phyloP scores from a whole-genome alignment of 2,113 vertebrate genomes.

The Tetraodon nigroviridis region DNA sequence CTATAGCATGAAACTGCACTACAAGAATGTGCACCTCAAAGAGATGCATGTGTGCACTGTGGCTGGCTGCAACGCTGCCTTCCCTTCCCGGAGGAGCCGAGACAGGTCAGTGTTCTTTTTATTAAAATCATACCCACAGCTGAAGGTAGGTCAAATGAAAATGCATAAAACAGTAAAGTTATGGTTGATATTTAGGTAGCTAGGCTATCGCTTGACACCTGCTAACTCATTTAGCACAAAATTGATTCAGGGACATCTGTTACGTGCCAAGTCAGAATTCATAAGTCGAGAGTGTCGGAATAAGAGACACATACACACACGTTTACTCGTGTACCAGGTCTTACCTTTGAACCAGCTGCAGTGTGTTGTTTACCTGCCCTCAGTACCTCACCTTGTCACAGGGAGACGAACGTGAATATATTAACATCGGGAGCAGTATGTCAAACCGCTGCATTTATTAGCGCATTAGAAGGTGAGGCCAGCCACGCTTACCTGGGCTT shows the following conservation, averaged over 20 bases:
- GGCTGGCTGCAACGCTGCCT: constrained; percentile 96
- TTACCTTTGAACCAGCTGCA: constrained; percentile 31
- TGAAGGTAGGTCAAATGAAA: constrained; percentile 39
- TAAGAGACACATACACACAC: constrained; percentile 33
- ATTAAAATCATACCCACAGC: constrained; percentile 17
- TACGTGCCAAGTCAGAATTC: constrained; percentile 62
- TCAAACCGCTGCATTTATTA: constrained; percentile 90
- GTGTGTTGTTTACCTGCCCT: constrained; percentile 67
- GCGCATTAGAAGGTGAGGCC: constrained; percentile 77
- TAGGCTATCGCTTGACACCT: constrained; percentile 42
- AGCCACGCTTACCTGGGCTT: constrained; percentile 73
- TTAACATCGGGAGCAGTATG: constrained; percentile 82
- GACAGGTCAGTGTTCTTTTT: constrained; percentile 86
- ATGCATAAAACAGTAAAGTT: neutral
- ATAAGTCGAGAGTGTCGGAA: constrained; percentile 39
- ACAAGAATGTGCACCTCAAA: constrained; percentile 99
- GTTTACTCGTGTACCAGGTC: constrained; percentile 17
- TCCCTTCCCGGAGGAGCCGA: constrained; percentile 97
- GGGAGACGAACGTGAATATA: constrained; percentile 84
- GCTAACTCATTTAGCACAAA: constrained; percentile 44
- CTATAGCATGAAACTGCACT: constrained; percentile 99
- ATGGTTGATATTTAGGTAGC: constrained; percentile 16
- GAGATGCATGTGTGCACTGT: constrained; percentile 99
- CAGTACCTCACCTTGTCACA: constrained; percentile 80
- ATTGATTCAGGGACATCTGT: constrained; percentile 60